Percentiles rank a stretch among this genome's conserved stretches.
phyloP scores from a whole-genome alignment of 2,113 vertebrate genomes.

The Microcebus lehilahytsara region DNA sequence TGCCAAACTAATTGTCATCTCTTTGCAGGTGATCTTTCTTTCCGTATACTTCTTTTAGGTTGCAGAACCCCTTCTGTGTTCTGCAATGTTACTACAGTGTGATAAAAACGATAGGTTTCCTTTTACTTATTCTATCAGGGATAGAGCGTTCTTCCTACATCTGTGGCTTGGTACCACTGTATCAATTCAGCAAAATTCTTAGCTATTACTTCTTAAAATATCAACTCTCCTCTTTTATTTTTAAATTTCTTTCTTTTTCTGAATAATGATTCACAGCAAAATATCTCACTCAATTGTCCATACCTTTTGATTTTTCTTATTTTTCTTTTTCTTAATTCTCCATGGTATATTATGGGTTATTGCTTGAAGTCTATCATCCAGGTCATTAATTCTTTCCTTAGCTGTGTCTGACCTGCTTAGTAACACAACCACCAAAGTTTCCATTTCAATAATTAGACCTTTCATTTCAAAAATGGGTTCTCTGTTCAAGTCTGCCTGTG shows the following conservation, averaged over 20 bases:
- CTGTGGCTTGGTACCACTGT: not conserved
- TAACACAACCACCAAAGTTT: not conserved
- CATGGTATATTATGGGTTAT: too few species aligned
- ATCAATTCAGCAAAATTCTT: not conserved
- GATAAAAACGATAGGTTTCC: not conserved
- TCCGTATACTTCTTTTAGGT: accelerated
- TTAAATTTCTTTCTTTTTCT: not conserved
- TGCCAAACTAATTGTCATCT: accelerated
- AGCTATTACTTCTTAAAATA: not conserved
- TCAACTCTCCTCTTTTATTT: not conserved
- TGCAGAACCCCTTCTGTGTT: not conserved
- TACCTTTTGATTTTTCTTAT: not conserved
- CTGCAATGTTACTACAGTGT: not conserved
- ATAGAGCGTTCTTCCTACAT: not conserved
- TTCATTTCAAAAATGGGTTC: not conserved
- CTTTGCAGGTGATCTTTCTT: not conserved
- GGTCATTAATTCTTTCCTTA: not conserved
- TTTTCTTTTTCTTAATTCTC: not conserved
- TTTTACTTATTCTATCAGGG: not conserved
- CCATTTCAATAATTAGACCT: not conserved
- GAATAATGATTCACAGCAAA: not conserved
- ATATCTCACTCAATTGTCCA: not conserved
- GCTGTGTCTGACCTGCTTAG: not conserved
- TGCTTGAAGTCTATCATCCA: not conserved
- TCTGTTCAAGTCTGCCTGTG: not conserved